These are phyloP conservation scores for Phylloscopus whistleri DNA, from an alignment of 2,113 vertebrate species.

Conservation along the genomic window DNA sequence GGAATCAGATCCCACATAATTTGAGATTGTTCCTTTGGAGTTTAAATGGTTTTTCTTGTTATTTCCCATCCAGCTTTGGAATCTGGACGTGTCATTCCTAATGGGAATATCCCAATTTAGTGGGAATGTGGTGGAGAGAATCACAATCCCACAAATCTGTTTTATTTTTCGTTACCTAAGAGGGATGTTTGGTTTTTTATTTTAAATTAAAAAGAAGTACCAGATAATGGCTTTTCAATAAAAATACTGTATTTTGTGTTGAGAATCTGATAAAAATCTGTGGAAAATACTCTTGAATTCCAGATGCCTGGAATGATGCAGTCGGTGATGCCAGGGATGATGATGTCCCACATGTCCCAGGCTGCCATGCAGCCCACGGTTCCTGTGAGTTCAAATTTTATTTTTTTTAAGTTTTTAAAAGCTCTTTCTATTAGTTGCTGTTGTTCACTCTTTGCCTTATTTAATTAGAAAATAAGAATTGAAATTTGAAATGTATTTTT, in stretches of 20 bases:
- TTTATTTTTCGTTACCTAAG: background rate
- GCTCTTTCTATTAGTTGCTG: background rate
- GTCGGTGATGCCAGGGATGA: conserved; percentile 95
- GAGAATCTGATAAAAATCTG: background rate
- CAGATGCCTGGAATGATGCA: conserved; percentile 98
- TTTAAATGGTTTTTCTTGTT: background rate
- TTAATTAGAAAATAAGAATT: too few relatives aligned
- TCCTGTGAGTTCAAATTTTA: conserved; percentile 79
- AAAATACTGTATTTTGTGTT: background rate
- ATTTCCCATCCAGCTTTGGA: background rate
- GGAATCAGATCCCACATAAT: background rate
- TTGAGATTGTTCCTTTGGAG: background rate
- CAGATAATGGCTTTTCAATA: background rate
- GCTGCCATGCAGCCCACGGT: conserved; percentile 89
- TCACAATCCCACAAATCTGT: background rate
- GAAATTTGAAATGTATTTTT: rapidly evolving
- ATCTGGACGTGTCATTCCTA: background rate
- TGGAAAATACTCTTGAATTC: conserved; percentile 67
- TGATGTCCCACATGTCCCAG: conserved; percentile 95
- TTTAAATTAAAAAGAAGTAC: background rate
- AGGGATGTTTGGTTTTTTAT: rapidly evolving
- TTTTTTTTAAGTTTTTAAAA: background rate
- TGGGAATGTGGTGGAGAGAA: background rate
- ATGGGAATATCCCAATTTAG: rapidly evolving
- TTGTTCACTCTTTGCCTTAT: background rate